These are phyloP conservation scores for Drosophila novamexicana DNA, from an alignment of 1,140 invertebrate genomes.

Conservation along the genomic window DNA sequence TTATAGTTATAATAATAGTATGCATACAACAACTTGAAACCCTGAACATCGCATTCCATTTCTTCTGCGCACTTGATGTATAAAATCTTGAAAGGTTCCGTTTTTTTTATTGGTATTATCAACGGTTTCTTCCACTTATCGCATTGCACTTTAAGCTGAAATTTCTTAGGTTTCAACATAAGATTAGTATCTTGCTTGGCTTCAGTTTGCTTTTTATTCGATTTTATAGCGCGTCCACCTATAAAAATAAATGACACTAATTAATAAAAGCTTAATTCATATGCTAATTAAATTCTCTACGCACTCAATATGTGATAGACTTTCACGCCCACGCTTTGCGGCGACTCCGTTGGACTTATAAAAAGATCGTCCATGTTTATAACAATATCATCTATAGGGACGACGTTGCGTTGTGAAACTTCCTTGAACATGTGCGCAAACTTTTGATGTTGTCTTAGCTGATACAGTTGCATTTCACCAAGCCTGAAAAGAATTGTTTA, in stretches of 20 bases:
- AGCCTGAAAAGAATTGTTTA: conserved; percentile 30
- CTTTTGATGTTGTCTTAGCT: conserved; percentile 67
- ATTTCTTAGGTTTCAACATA: conserved; percentile 37
- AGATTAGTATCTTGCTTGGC: not conserved
- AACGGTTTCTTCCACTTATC: conserved; percentile 65
- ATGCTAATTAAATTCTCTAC: not conserved
- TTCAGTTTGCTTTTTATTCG: conserved; percentile 15
- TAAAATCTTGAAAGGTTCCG: conserved; percentile 66
- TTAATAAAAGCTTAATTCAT: not conserved
- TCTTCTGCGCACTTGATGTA: conserved; percentile 77
- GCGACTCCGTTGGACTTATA: conserved; percentile 55
- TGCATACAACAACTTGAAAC: conserved; percentile 52
- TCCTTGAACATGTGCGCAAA: conserved; percentile 67
- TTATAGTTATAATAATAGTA: not conserved
- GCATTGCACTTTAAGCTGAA: conserved; percentile 70
- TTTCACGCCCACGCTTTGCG: conserved; percentile 55
- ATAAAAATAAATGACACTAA: not conserved
- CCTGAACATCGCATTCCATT: conserved; percentile 43
- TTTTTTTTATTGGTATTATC: conserved; percentile 59
- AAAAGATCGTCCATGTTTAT: conserved; percentile 60
- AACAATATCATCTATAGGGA: conserved; percentile 44
- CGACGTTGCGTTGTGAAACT: conserved; percentile 63
- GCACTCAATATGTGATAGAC: conserved; percentile 68
- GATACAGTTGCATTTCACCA: conserved; percentile 65
- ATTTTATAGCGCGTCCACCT: conserved; percentile 58